Evolutionary conservation across 2,113 vertebrate genomes (phyloP), one percentile per base, ranked within the genome.

Genomic region (Struthio camelus): DNA sequence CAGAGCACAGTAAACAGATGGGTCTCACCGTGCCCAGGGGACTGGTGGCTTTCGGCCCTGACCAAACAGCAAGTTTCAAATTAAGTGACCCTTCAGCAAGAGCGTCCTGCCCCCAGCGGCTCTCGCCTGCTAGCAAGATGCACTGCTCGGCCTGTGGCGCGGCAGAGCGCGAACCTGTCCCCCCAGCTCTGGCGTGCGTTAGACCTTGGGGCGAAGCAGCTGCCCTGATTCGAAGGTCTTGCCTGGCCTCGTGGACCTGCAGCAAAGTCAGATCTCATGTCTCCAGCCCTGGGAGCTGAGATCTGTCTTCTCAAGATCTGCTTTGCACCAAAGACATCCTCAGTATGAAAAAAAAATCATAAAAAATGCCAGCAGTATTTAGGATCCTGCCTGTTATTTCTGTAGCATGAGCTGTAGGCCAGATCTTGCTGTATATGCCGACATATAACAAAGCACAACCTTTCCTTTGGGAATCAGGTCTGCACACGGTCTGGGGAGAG

Each of bases 1-100:
- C 67, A 77, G 79, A 88, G 80, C 72, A 84, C 88, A 71, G 95
- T 89, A 81, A 94, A 94, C 92, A 93, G 69, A 94, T 92, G 94
- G 92, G 80, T 71, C 90, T 84, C 88, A 65, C 85, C 85, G 34
- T 67, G 36, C 90, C 88, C 86, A 38, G 30, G 73, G 80, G 54
- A 19, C 32, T 1, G 2, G 90, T 46, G 90, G 61, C 85, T 92
- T 70, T 84, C 79, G 80, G 69, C 67, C 73, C 64, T 59, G 83
- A 56, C 56, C 78, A 54, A 84, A 65, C 80, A 88, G 77, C 77
- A 30, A 79, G 46, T 83, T 79, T 61, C 51, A 54, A 48, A 88
- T 90, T 73, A 87, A 96, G 32, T 80, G 71, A 82, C 66, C 89
- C 88, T 75, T 22, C 86, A 93, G 83, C n/a, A 69, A 84, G 90